Conservation (phyloP, 2,113 vertebrate species). For the Cyprinodon variegatus region DNA sequence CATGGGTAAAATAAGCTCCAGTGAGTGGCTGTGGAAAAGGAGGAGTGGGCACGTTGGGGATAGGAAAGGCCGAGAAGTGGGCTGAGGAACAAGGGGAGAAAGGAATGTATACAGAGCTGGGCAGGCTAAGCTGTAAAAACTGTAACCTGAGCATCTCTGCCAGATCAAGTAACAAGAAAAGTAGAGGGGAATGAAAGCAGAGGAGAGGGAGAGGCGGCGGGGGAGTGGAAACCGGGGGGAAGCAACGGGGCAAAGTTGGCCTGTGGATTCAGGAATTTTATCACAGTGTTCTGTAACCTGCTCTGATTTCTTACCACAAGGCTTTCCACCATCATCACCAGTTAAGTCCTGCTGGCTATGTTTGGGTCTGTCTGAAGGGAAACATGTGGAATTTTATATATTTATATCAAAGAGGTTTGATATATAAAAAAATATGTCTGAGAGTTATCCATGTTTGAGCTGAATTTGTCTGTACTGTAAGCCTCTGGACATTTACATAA, state of each 20-base stretch:
- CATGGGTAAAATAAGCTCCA: constrained; percentile 94
- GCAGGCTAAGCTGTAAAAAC: constrained; percentile 99
- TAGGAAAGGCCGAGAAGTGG: constrained; percentile 62
- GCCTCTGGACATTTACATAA: neutral
- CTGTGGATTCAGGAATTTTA: constrained; percentile 97
- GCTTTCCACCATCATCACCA: constrained; percentile 82
- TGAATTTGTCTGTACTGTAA: neutral
- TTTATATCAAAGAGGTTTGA: constrained; percentile 6
- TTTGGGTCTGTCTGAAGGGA: constrained; percentile 41
- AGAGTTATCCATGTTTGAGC: constrained; percentile 11
- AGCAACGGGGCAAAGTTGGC: constrained; percentile 94
- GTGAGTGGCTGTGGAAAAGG: constrained; percentile 90
- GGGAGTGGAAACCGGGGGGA: constrained; percentile 68
- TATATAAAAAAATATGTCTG: constrained; percentile 1
- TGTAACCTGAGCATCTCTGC: constrained; percentile 90
- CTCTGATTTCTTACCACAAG: constrained; percentile 91
- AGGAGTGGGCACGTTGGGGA: constrained; percentile 65
- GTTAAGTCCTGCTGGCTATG: constrained; percentile 48
- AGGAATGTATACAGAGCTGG: constrained; percentile 99
- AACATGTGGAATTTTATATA: neutral
- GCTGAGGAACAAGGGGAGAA: constrained; percentile 87
- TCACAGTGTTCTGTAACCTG: constrained; percentile 98
- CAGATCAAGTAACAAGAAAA: constrained; percentile 98
- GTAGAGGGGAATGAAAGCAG: constrained; percentile 94
- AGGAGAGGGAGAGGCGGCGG: constrained; percentile 70